Conservation (phyloP, 2,797 vertebrate species). For the Acanthurus leucopareius region DNA sequence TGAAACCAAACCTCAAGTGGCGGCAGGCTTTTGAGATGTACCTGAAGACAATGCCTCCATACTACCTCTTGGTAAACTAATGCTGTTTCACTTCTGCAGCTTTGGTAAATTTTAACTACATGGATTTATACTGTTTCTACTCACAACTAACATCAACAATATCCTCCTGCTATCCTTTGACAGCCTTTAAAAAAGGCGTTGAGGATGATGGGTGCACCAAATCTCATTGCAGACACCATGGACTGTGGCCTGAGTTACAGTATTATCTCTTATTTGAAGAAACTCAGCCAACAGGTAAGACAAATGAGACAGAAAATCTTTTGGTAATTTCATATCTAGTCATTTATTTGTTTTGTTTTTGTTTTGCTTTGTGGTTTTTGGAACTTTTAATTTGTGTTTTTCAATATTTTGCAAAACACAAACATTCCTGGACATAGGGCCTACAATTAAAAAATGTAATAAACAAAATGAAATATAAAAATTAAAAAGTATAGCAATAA, state of each 20-base stretch:
- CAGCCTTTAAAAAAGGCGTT: conserved; percentile 99
- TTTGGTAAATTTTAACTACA: not conserved
- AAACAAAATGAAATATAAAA: too few species aligned
- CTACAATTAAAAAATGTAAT: too few species aligned
- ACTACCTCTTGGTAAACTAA: conserved; percentile 93
- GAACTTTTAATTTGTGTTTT: too few species aligned
- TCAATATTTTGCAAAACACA: too few species aligned
- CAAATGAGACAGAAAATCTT: not conserved
- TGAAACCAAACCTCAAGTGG: conserved; percentile 99
- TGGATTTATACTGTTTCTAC: conserved; percentile 19
- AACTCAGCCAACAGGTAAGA: conserved; percentile 98
- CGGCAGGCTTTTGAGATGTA: conserved; percentile 97
- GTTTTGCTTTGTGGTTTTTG: too few species aligned
- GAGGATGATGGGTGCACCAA: conserved; percentile 99
- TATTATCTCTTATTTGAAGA: conserved; percentile 99
- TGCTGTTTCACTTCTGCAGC: not conserved
- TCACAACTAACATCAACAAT: conserved; percentile 18
- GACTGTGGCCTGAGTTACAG: conserved; percentile 99
- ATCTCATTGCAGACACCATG: conserved; percentile 97
- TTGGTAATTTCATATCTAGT: too few species aligned
- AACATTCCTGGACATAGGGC: too few species aligned
- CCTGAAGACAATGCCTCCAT: conserved; percentile 98
- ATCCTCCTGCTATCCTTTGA: conserved; percentile 26
- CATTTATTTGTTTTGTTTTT: too few species aligned
- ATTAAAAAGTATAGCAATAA: too few species aligned